Evolutionary conservation across 2,113 vertebrate species (phyloP), one percentile per base, ranked within the genome.

Genomic region (Muntiacus reevesi): DNA sequence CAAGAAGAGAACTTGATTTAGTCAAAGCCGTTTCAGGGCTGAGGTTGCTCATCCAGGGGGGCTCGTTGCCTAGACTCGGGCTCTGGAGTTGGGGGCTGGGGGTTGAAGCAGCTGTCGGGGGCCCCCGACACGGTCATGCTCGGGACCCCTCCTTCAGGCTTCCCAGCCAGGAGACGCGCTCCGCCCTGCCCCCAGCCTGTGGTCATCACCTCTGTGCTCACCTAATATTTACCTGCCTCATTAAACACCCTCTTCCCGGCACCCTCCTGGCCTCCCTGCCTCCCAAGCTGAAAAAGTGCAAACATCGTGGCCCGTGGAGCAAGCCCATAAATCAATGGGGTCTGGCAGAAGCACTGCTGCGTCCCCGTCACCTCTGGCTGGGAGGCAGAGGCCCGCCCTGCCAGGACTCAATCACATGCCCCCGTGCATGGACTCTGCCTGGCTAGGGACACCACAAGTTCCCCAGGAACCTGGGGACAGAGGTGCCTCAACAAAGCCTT

Each of bases 401-500:
- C 99, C 98, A 10, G 99, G 98, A 98, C 97, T 98, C 99, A 99
- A 98, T 98, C 98, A 96, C 97, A 99, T 95, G 97, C 93, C 95
- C 89, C 82, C 62, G 83, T 97, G 92, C 92, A 91, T 97, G 83
- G 0, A 52, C 96, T 96, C 81, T 55, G 95, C 97, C 40, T 98
- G 97, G 98, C 98, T 99, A 96, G 98, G 99, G 98, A 98, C 55
- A 94, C 19, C 60, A 89, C 43, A 36, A 97, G 94, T 89, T 98
- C 98, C 98, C 97, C 96, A 97, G 98, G 98, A 98, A 98, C 98
- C 98, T 96, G 96, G 94, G 98, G 97, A 97, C 98, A 98, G 97
- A 96, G 97, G 98, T 99, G 99, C 98, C 99, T 99, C 99, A 98
- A 98, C 98, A 98, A 98, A 97, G 96, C 67, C 98, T 98, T 97